Evolutionary conservation across 2,113 vertebrate genomes (phyloP).

Genomic region (Limnothrissa miodon): DNA sequence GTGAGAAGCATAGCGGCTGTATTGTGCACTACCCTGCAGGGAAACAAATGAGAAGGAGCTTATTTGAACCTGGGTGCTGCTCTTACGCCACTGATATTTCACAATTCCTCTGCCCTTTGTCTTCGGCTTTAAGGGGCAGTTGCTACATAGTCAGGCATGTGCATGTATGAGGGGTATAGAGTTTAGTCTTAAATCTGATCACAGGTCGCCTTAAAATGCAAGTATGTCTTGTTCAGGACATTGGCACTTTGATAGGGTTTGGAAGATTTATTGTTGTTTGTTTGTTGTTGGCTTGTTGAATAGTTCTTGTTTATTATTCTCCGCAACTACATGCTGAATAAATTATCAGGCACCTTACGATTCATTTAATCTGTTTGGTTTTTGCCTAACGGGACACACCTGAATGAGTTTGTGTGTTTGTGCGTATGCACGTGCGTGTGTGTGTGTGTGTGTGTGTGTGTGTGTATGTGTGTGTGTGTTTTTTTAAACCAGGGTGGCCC

Average conservation of each 20-base stretch:
- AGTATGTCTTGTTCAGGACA: no score
- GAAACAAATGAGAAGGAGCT: conserved; percentile 25
- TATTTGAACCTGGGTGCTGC: neutral
- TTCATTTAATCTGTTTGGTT: no score
- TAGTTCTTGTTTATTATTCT: neutral
- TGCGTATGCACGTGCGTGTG: neutral
- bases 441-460: neutral
- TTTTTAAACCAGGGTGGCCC: conserved; percentile 77
- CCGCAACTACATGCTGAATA: neutral
- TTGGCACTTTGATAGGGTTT: no score
- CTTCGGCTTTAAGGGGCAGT: conserved; percentile 1
- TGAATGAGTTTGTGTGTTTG: conserved; percentile 2
- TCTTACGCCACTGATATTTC: conserved; percentile 2
- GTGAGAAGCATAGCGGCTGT: neutral
- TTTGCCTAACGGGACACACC: no score
- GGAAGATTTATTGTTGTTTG: neutral
- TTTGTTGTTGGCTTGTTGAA: neutral
- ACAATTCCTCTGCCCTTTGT: neutral
- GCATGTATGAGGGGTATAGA: conserved; percentile 3
- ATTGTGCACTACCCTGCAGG: neutral
- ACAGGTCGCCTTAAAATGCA: neutral
- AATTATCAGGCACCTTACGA: neutral
- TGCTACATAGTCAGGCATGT: neutral
- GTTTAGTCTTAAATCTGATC: neutral
- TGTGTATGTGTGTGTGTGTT: neutral